Evolutionary conservation across 2,797 vertebrate genomes (phyloP).

Genomic region (Myotis planiceps): DNA sequence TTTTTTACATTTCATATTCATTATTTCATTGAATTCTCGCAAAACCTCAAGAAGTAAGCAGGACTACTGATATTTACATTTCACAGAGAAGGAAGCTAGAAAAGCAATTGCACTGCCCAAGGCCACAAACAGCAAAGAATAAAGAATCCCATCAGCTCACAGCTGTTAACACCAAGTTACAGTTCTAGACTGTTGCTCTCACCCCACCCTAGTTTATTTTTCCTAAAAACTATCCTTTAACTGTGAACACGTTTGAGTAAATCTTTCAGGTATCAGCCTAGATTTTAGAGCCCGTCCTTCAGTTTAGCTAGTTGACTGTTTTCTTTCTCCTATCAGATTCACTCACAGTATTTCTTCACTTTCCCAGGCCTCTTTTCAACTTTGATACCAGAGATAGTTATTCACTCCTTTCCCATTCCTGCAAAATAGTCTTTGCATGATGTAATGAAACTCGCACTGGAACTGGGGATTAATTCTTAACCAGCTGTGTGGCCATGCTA

Average conservation of each 20-base stretch:
- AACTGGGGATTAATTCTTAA: conserved; percentile 36
- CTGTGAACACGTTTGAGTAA: background rate
- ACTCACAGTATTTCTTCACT: background rate
- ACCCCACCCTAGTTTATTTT: background rate
- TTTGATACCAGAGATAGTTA: conserved; percentile 34
- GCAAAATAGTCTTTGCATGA: conserved; percentile 31
- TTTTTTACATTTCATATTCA: background rate
- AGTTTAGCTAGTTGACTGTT: background rate
- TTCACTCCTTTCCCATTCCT: conserved; percentile 30
- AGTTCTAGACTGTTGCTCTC: background rate
- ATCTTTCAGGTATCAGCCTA: background rate
- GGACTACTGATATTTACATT: background rate
- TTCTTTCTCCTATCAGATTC: background rate
- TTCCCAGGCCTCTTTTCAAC: conserved; percentile 39
- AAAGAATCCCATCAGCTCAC: background rate
- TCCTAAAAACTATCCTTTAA: background rate
- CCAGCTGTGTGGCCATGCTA: conserved; percentile 18
- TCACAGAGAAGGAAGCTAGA: background rate
- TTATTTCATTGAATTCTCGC: conserved; percentile 6
- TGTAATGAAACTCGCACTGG: conserved; percentile 23
- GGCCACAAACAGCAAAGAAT: background rate
- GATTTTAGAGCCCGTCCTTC: background rate
- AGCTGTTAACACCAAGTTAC: background rate
- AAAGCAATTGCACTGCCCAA: background rate
- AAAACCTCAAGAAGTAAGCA: background rate